Evolutionary conservation across 2,888 invertebrate species (phyloP).

Genomic region (Trisateles emortualis): DNA sequence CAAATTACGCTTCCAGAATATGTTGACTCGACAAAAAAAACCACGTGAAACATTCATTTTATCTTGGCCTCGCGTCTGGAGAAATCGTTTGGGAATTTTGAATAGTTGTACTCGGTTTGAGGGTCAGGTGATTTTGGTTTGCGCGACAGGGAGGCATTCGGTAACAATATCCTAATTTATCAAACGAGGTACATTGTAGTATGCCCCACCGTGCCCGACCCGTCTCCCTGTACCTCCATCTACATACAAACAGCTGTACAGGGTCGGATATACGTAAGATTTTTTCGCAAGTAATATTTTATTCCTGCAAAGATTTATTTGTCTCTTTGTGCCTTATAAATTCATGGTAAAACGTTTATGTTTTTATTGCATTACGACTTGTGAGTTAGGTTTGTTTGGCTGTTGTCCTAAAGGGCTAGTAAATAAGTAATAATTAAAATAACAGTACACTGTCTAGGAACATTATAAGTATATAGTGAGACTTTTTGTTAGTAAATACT

Average conservation of each 20-base stretch:
- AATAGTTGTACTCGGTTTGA: constrained; percentile 14
- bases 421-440: constrained; percentile 6
- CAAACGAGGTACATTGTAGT: constrained; percentile 83
- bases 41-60: constrained; percentile 44
- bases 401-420: constrained; percentile 2
- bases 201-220: constrained; percentile 62
- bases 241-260: constrained; percentile 55
- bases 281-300: constrained; percentile 46
- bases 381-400: neutral
- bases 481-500: neutral
- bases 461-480: neutral
- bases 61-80: constrained; percentile 27
- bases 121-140: constrained; percentile 47
- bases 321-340: constrained; percentile 37
- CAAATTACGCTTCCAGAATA: constrained; percentile 56
- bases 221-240: constrained; percentile 51
- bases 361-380: constrained; percentile 26
- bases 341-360: constrained; percentile 37
- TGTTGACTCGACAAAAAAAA: constrained; percentile 56
- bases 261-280: constrained; percentile 49
- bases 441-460: neutral
- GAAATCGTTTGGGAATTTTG: constrained; percentile 1
- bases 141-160: constrained; percentile 63
- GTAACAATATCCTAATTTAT: constrained; percentile 84
- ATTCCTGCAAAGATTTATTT: constrained; percentile 45